phyloP scores from a whole-genome alignment of 2,113 vertebrate genomes.

The Charadrius vociferus region DNA sequence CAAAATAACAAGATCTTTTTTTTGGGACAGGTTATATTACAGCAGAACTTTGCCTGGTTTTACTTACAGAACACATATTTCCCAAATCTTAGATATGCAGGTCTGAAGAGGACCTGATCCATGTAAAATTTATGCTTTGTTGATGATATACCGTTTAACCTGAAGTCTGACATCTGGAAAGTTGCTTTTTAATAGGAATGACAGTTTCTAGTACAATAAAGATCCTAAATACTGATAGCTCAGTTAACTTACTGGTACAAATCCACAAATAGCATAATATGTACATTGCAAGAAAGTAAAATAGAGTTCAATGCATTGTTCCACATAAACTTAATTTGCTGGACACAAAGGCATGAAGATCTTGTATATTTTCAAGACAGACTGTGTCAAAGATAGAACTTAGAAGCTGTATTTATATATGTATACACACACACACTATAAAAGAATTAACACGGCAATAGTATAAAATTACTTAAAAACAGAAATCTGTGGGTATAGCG shows the following conservation, averaged over 20 bases:
- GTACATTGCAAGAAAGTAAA: neutral
- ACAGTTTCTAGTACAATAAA: neutral
- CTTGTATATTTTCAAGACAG: neutral
- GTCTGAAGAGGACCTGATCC: neutral
- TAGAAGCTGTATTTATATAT: neutral
- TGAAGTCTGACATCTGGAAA: neutral
- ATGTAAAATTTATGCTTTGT: neutral
- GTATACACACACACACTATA: neutral
- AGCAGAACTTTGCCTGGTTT: neutral
- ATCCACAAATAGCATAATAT: neutral
- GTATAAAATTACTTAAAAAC: neutral
- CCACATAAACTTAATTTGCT: neutral
- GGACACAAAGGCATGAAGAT: neutral
- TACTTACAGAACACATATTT: neutral
- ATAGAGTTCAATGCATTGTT: neutral
- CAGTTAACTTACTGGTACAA: neutral
- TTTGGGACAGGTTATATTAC: neutral
- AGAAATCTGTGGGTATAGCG: neutral
- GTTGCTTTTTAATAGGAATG: neutral
- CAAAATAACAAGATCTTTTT: neutral
- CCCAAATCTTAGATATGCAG: neutral
- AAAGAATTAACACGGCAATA: neutral
- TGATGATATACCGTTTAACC: neutral
- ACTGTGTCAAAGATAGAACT: neutral
- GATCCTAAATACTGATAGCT: neutral